Percentiles rank a stretch among this genome's conserved stretches.
Conservation (phyloP, 2,888 invertebrate genomes). For the Melanostoma scalare region DNA sequence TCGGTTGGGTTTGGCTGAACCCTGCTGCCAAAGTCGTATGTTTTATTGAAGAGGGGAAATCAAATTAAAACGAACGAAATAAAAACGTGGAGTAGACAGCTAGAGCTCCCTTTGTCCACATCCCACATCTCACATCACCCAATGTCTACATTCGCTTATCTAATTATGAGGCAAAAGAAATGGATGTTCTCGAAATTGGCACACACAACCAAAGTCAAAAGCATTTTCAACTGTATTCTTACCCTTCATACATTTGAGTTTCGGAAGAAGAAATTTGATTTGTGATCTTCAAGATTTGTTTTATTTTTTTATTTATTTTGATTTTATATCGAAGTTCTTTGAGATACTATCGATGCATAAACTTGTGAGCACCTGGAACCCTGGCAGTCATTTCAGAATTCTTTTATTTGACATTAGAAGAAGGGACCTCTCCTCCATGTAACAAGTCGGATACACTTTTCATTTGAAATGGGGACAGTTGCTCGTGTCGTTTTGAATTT, state of each 20-base stretch:
- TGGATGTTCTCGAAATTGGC: slow-evolving; percentile 52
- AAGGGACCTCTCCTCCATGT: too few species aligned
- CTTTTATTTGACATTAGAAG: too few species aligned
- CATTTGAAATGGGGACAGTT: too few species aligned
- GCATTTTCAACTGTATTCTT: slow-evolving; percentile 5
- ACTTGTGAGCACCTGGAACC: neutral
- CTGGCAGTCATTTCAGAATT: too few species aligned
- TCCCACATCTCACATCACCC: slow-evolving; percentile 44
- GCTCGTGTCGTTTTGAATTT: too few species aligned
- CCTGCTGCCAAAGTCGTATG: slow-evolving; percentile 19
- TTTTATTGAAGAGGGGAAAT: slow-evolving; percentile 43
- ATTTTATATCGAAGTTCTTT: slow-evolving; percentile 3
- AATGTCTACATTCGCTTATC: slow-evolving; percentile 66
- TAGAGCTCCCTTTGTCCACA: neutral
- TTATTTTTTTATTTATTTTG: neutral
- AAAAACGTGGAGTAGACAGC: slow-evolving; percentile 44
- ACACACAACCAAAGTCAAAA: slow-evolving; percentile 45
- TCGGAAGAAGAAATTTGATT: slow-evolving; percentile 54
- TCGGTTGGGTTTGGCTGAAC: too few species aligned
- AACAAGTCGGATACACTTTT: too few species aligned
- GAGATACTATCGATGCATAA: neutral
- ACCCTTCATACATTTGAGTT: neutral
- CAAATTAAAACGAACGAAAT: slow-evolving; percentile 63
- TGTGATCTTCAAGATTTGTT: slow-evolving; percentile 42
- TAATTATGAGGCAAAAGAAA: slow-evolving; percentile 48